Percentiles rank a stretch among this genome's conserved stretches.
Evolutionary conservation across 2,113 vertebrate genomes (phyloP).

Genomic region (Daubentonia madagascariensis): DNA sequence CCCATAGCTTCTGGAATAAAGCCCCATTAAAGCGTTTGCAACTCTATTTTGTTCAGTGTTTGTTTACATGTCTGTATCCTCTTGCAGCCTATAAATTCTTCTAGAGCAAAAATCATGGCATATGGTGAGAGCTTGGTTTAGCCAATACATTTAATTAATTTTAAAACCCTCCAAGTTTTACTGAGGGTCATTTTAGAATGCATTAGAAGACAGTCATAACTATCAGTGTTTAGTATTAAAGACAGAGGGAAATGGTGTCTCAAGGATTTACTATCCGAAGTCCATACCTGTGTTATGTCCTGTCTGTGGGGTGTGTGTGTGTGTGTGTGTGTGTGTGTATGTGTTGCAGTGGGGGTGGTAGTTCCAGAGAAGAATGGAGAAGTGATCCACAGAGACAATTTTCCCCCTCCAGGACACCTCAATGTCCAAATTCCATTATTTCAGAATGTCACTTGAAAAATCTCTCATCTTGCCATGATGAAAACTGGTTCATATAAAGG

Average conservation of each 20-base stretch:
- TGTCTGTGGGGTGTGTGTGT: neutral
- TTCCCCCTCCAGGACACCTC: neutral
- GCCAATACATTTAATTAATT: neutral
- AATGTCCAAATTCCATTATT: neutral
- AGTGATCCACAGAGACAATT: neutral
- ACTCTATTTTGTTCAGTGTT: neutral
- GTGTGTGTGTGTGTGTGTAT: neutral
- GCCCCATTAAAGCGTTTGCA: neutral
- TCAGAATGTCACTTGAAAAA: neutral
- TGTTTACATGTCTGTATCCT: neutral
- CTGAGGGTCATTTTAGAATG: neutral
- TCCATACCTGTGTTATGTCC: neutral
- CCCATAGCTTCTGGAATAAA: neutral
- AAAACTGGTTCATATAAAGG: neutral
- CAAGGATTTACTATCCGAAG: neutral
- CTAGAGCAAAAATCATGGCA: neutral
- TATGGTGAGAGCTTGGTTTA: neutral
- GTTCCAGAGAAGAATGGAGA: neutral
- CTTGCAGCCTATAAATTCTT: neutral
- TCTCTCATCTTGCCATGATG: neutral
- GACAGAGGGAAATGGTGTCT: neutral
- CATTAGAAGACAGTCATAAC: neutral
- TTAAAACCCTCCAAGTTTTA: neutral
- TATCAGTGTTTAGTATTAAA: neutral
- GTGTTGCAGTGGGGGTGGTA: neutral